phyloP scores from a whole-genome alignment of 2,888 invertebrate genomes.

The Sipha maydis region DNA sequence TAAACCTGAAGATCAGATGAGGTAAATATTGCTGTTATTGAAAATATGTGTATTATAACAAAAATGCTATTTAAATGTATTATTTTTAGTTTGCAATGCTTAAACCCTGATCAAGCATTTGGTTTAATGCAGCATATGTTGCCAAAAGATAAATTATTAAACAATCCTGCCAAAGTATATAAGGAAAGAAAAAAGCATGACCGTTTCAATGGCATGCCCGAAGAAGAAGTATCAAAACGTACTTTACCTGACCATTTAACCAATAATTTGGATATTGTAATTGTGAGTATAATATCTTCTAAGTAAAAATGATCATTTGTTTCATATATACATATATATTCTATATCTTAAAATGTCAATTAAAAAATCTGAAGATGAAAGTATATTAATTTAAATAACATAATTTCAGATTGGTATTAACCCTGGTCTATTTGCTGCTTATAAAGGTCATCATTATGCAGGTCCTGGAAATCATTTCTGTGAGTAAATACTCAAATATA shows the following conservation, averaged over 20 bases:
- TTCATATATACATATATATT: no score
- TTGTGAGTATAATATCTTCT: slow-evolving; percentile 96
- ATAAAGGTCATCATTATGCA: slow-evolving; percentile 98
- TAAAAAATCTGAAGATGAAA: not conserved
- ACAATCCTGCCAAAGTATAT: slow-evolving; percentile 63
- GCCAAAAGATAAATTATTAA: slow-evolving; percentile 54
- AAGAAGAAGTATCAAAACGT: slow-evolving; percentile 93
- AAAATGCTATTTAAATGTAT: not conserved
- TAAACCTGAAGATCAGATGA: slow-evolving; percentile 68
- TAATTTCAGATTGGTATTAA: slow-evolving; percentile 91
- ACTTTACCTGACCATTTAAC: slow-evolving; percentile 94
- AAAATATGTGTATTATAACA: not conserved
- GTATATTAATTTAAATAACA: not conserved
- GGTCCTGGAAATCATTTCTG: slow-evolving; percentile 99
- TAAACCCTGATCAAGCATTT: slow-evolving; percentile 59
- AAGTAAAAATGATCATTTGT: no score
- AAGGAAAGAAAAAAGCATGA: slow-evolving; percentile 94
- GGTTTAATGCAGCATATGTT: slow-evolving; percentile 58
- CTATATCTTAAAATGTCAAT: not conserved
- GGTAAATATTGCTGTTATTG: slow-evolving; percentile 66
- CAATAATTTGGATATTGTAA: slow-evolving; percentile 95
- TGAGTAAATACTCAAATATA: slow-evolving; percentile 68
- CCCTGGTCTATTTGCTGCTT: slow-evolving; percentile 96
- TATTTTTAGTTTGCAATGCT: slow-evolving; percentile 52
- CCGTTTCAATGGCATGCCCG: slow-evolving; percentile 95